Conservation (phyloP, 2,113 vertebrate species). For the Stegastes partitus region DNA sequence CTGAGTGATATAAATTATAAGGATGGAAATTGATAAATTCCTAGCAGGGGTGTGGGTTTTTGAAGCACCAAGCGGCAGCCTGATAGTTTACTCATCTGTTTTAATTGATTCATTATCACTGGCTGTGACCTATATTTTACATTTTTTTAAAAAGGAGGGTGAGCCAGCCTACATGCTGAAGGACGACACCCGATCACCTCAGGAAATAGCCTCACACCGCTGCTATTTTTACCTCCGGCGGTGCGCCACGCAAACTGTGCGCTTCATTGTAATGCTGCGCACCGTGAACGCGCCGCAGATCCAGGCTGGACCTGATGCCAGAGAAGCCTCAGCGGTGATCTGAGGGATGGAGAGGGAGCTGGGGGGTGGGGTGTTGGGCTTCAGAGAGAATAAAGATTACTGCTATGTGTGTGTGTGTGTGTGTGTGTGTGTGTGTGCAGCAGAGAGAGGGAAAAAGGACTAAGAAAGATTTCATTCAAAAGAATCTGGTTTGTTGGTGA, state of each 20-base stretch:
- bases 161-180: background rate
- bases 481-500: too few relatives aligned
- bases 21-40: too few relatives aligned
- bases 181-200: constrained; percentile 28
- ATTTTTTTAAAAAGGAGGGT: too few relatives aligned
- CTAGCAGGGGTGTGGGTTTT: too few relatives aligned
- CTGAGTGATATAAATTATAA: background rate
- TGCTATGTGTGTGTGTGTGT: background rate
- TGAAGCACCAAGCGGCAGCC: too few relatives aligned
- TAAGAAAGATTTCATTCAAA: too few relatives aligned
- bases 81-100: background rate
- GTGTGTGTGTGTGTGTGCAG: background rate
- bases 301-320: constrained; percentile 13
- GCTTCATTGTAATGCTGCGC: constrained; percentile 13
- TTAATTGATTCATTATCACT: background rate
- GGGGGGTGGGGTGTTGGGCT: background rate
- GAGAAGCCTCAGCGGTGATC: background rate
- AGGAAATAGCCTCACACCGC: constrained; percentile 21
- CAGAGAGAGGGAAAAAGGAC: background rate
- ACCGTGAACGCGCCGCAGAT: background rate
- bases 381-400: background rate
- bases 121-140: background rate
- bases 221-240: constrained; percentile 35
- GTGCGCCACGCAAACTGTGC: background rate
- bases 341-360: background rate